A percentile compares a stretch with the other conserved stretches of the same genome.
These are phyloP conservation scores for Ernsta delagoae DNA, from an alignment of 2,888 invertebrate genomes.

Conservation along the genomic window DNA sequence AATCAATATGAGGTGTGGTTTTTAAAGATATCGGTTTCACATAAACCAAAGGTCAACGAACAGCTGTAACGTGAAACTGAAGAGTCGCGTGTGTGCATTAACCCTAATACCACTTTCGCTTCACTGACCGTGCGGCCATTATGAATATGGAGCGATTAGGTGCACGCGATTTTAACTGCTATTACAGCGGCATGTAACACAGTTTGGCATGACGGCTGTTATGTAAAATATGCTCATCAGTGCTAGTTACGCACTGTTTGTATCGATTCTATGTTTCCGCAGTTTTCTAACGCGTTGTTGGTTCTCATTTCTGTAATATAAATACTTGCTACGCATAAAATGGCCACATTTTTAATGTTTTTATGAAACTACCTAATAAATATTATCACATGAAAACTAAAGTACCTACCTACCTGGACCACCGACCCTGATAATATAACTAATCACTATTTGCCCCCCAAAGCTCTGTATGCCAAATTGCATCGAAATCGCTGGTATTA, in stretches of 20 bases:
- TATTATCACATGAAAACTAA: too few species aligned
- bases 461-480: too few species aligned
- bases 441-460: too few species aligned
- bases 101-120: slow-evolving; percentile 39
- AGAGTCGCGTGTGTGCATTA: slow-evolving; percentile 19
- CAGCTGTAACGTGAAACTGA: slow-evolving; percentile 14
- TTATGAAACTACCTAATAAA: neutral
- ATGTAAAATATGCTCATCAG: slow-evolving; percentile 29
- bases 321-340: neutral
- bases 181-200: slow-evolving; percentile 31
- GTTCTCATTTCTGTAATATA: neutral
- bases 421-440: too few species aligned
- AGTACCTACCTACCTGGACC: too few species aligned
- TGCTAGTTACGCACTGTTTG: slow-evolving; percentile 33
- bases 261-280: slow-evolving; percentile 34
- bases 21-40: too few species aligned
- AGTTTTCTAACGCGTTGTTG: slow-evolving; percentile 22
- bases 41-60: slow-evolving; percentile 17
- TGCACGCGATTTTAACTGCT: slow-evolving; percentile 34
- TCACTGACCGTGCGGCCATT: slow-evolving; percentile 31
- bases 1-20: too few species aligned
- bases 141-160: slow-evolving; percentile 30
- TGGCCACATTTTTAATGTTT: neutral
- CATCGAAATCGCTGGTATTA: too few species aligned
- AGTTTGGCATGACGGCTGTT: slow-evolving; percentile 26